A percentile compares a stretch with the other conserved stretches of the same genome.
Evolutionary conservation across 2,797 vertebrate species (phyloP).

Genomic region (Enoplosus armatus): DNA sequence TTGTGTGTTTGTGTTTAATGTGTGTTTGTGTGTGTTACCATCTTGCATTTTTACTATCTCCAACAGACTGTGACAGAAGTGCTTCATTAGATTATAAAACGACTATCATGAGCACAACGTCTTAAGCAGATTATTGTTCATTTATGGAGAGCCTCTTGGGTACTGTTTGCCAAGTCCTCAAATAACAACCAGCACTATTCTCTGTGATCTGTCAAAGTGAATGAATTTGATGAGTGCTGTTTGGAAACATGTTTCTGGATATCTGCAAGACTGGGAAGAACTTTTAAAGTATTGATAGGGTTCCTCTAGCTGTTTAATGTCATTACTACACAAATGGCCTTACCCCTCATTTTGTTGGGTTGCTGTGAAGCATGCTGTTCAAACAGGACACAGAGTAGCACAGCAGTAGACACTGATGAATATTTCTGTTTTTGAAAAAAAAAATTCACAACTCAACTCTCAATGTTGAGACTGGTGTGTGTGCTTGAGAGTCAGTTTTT

Average conservation of each 20-base stretch:
- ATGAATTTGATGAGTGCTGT: conserved; percentile 35
- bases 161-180: conserved; percentile 47
- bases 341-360: not conserved
- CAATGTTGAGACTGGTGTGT: not conserved
- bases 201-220: conserved; percentile 46
- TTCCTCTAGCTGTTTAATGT: conserved; percentile 7
- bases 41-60: conserved; percentile 44
- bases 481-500: not conserved
- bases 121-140: conserved; percentile 61
- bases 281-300: conserved; percentile 8
- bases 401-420: not conserved
- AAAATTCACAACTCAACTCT: not conserved
- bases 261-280: conserved; percentile 8
- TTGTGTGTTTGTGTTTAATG: conserved; percentile 19
- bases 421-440: not conserved
- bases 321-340: not conserved
- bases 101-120: conserved; percentile 48
- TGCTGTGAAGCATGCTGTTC: conserved; percentile 6
- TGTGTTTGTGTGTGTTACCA: conserved; percentile 16
- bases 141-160: conserved; percentile 48
- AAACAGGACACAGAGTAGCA: not conserved
- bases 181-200: conserved; percentile 21
- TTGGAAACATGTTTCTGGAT: conserved; percentile 23
- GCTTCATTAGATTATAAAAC: conserved; percentile 67
- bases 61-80: conserved; percentile 60